Evolutionary conservation across 2,113 vertebrate species (phyloP).

Genomic region (Centropristis striata): DNA sequence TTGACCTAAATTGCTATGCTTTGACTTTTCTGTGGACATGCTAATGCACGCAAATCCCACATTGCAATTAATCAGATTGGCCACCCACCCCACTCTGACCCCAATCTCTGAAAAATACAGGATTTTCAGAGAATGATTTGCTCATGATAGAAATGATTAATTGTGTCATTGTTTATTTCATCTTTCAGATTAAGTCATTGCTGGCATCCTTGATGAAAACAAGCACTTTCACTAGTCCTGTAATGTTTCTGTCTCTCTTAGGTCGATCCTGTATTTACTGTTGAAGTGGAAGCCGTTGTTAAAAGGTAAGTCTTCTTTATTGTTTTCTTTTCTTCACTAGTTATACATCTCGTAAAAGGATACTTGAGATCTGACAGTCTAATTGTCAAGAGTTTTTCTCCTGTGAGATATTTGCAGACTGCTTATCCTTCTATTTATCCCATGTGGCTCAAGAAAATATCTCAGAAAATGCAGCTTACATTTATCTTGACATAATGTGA

Average conservation of each 20-base stretch:
- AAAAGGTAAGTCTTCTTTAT: conserved; percentile 84
- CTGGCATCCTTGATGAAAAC: conserved; percentile 43
- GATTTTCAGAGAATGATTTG: conserved; percentile 74
- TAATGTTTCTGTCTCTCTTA: conserved; percentile 58
- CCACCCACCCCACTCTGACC: conserved; percentile 80
- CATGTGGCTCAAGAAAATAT: neutral
- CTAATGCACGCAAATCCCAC: conserved; percentile 86
- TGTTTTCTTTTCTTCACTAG: conserved; percentile 19
- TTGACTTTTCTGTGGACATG: conserved; percentile 70
- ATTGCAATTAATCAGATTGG: conserved; percentile 86
- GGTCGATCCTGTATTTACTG: conserved; percentile 90
- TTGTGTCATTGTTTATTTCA: conserved; percentile 65
- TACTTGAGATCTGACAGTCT: conserved; percentile 25
- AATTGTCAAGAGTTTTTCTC: conserved; percentile 9
- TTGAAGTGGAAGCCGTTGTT: conserved; percentile 88
- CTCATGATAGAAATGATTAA: conserved; percentile 65
- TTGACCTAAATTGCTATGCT: conserved; percentile 83
- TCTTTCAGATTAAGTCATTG: conserved; percentile 55
- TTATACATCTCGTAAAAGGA: conserved; percentile 7
- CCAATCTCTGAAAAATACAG: conserved; percentile 81
- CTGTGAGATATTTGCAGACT: conserved; percentile 24
- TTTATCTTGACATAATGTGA: conserved; percentile 43
- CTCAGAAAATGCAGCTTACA: conserved; percentile 1
- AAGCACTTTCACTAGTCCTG: conserved; percentile 2
- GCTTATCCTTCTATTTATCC: conserved; percentile 27